A percentile compares a stretch with the other conserved stretches of the same genome.
Evolutionary conservation across 1,140 invertebrate genomes (phyloP).

Genomic region (Goniozus legneri): DNA sequence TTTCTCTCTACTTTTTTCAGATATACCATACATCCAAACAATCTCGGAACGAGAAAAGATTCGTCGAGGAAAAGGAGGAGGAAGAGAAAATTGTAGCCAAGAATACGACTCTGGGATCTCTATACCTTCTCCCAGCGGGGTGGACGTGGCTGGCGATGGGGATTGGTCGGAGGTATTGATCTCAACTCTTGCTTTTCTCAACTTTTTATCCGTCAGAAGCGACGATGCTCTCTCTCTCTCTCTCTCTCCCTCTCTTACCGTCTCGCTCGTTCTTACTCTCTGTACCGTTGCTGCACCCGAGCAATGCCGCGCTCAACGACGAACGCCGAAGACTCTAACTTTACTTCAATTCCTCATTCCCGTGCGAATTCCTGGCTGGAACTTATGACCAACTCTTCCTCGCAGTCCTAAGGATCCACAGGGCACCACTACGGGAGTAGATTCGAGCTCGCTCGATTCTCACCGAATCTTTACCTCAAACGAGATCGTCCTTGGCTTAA

Average conservation of each 20-base stretch:
- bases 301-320: conserved; percentile 18
- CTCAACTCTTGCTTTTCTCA: conserved; percentile 46
- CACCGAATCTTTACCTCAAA: conserved; percentile 14
- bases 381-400: conserved; percentile 46
- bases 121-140: conserved; percentile 26
- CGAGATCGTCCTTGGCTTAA: conserved; percentile 25
- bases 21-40: too few relatives aligned
- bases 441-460: conserved; percentile 21
- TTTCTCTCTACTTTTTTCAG: too few relatives aligned
- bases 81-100: conserved; percentile 11
- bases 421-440: too few relatives aligned
- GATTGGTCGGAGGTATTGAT: conserved; percentile 40
- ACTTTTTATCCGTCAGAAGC: conserved; percentile 40
- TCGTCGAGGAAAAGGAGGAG: conserved; percentile 4
- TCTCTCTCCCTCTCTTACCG: conserved; percentile 20
- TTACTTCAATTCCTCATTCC: conserved; percentile 51
- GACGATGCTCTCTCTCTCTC: conserved; percentile 21
- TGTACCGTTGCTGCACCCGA: conserved; percentile 10
- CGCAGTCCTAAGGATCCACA: conserved; percentile 9
- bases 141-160: conserved; percentile 22
- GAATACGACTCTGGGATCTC: conserved; percentile 24
- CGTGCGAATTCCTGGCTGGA: conserved; percentile 47
- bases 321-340: conserved; percentile 40
- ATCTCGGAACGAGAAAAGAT: too few relatives aligned
- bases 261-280: not conserved